Evolutionary conservation across 2,797 vertebrate genomes (phyloP), one percentile per base, ranked within the genome.

Genomic region (Melanotaenia boesemani): DNA sequence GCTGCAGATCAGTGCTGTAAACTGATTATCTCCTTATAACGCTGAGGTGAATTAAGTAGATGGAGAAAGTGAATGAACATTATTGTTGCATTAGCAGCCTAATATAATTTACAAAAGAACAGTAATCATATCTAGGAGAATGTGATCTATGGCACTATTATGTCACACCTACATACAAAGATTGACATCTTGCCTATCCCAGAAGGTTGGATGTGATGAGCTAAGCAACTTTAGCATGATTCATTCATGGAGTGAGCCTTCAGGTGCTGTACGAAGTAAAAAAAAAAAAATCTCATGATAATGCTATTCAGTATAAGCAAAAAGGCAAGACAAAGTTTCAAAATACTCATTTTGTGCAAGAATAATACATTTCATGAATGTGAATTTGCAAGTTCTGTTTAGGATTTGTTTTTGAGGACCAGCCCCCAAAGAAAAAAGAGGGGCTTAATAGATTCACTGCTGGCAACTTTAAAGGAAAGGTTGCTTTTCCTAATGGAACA

Each of bases 41-140:
- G 63, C 59, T 41, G 64, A 72, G 48, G 20, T 65, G 54, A 81
- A 79, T 74, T 56, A 79, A 76, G n/a, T 41, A 70, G 39, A 55
- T 36, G 37, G 46, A 66, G 62, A 67, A 32, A 70, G 18, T 41
- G 44, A 62, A 70, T 75, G 44, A 77, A 76, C 66, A 74, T 55
- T n/a, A 41, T 50, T 72, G 62, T 50, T 59, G 44, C 36, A 68
- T 77, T 66, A 70, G 56, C 46, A 72, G 58, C 56, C 48, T 56
- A 26, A 70, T 70, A 64, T 56, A 12, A 70, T 70, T 67, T 77
- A 61, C 22, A 63, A 37, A 58, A 44, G 66, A 68, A 61, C 8
- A 64, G 18, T 60, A 68, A 55, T 74, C 9, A 41, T 63, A 55
- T 76, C 41, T 37, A 5, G 62, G 13, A 65, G 24, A 57, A 77